Conservation (phyloP, 2,113 vertebrate species). For the Hippocampus guttulatus region DNA sequence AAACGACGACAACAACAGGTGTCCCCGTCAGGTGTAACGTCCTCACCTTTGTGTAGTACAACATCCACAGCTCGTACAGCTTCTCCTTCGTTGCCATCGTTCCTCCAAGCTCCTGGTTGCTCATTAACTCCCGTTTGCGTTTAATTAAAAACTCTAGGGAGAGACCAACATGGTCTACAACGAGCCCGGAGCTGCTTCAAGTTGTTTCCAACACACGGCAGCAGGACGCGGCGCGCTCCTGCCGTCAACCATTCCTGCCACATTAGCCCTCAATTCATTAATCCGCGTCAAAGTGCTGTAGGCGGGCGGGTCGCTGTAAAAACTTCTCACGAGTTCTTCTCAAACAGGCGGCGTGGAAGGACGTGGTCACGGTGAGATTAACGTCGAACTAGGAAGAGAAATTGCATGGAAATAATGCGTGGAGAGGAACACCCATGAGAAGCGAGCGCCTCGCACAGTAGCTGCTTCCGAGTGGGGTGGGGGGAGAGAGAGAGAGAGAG, state of each 20-base stretch:
- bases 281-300: constrained; percentile 24
- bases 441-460: constrained; percentile 31
- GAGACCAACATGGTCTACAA: constrained; percentile 5
- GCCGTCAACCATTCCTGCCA: constrained; percentile 53
- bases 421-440: constrained; percentile 59
- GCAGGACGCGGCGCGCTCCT: constrained; percentile 46
- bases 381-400: constrained; percentile 31
- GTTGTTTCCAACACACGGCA: constrained; percentile 42
- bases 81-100: constrained; percentile 87
- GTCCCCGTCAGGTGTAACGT: constrained; percentile 53
- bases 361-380: constrained; percentile 20
- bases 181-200: constrained; percentile 20
- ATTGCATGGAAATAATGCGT: constrained; percentile 43
- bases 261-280: constrained; percentile 18
- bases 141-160: background rate
- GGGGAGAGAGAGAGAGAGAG: constrained; percentile 18
- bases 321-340: constrained; percentile 39
- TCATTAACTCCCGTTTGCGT: constrained; percentile 29
- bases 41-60: constrained; percentile 85
- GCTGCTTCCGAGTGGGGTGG: constrained; percentile 51
- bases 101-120: constrained; percentile 53
- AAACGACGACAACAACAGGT: constrained; percentile 59
- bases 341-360: background rate
- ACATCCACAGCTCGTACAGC: constrained; percentile 89
- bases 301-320: constrained; percentile 12